These are phyloP conservation scores for Xyrauchen texanus DNA, from an alignment of 2,113 vertebrate genomes.

Conservation along the genomic window DNA sequence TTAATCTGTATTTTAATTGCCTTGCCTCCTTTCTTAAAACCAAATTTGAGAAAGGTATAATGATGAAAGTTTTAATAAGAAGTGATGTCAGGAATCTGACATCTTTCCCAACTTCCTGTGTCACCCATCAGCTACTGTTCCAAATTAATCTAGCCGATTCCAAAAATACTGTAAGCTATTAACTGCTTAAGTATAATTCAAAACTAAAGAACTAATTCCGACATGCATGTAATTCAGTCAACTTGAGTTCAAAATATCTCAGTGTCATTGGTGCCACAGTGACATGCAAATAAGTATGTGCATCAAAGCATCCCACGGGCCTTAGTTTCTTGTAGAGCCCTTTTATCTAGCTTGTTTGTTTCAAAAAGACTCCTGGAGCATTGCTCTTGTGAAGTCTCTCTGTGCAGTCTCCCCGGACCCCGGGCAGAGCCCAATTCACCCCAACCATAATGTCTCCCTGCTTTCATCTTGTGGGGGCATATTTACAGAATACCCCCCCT, in stretches of 20 bases:
- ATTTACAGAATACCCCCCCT: conserved; percentile 39
- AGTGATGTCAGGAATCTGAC: no score
- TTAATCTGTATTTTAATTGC: no score
- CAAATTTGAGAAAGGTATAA: no score
- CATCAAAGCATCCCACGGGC: conserved; percentile 15
- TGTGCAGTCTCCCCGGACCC: conserved; percentile 3
- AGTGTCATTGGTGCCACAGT: neutral
- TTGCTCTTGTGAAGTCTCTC: conserved; percentile 7
- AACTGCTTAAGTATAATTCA: no score
- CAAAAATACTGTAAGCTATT: no score
- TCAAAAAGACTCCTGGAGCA: conserved; percentile 25
- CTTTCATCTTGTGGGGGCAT: conserved; percentile 22
- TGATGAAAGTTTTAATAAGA: no score
- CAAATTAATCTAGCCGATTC: no score
- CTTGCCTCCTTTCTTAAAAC: no score
- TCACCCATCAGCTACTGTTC: no score
- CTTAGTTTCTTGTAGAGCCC: conserved; percentile 15
- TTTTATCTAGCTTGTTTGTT: conserved; percentile 35
- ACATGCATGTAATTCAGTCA: no score
- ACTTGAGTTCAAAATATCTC: neutral
- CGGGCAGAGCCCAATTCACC: conserved; percentile 14
- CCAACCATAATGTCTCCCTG: neutral
- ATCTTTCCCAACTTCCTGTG: no score
- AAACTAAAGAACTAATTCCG: no score
- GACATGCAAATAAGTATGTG: conserved; percentile 2